phyloP scores from a whole-genome alignment of 2,797 vertebrate species.

The Sorex maritimensis region DNA sequence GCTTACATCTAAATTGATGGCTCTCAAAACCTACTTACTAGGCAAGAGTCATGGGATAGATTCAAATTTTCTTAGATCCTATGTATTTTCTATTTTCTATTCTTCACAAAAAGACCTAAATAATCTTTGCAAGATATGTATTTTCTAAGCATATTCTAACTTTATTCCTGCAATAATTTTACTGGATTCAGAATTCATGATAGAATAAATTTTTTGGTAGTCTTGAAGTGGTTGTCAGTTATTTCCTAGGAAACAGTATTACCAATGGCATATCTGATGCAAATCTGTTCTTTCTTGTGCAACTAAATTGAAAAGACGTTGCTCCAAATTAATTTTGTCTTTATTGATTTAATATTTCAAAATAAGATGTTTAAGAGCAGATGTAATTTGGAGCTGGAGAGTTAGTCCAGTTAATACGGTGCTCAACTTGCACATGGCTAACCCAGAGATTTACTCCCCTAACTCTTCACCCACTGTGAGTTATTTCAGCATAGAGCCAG shows the following conservation, averaged over 20 bases:
- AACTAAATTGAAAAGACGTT: constrained; percentile 28
- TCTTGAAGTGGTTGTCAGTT: background rate
- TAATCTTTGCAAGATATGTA: background rate
- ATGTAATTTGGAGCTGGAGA: too few relatives aligned
- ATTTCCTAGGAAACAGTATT: background rate
- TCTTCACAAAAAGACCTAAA: constrained; percentile 17
- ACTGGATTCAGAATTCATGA: background rate
- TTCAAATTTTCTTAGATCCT: background rate
- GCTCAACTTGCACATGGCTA: too few relatives aligned
- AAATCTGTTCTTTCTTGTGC: background rate
- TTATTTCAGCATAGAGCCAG: too few relatives aligned
- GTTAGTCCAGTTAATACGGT: too few relatives aligned
- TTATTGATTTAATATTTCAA: constrained; percentile 36
- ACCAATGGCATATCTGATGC: background rate
- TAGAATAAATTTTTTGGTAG: background rate
- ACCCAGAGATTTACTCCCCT: too few relatives aligned
- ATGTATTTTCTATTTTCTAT: background rate
- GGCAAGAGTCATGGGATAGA: background rate
- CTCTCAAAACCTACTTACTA: background rate
- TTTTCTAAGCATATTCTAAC: background rate
- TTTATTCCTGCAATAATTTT: constrained; percentile 28
- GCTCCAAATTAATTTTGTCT: background rate
- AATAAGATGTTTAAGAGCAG: background rate
- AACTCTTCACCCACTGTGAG: too few relatives aligned
- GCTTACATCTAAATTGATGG: background rate